Evolutionary conservation across 1,140 invertebrate genomes (phyloP).

Genomic region (Delia radicum): DNA sequence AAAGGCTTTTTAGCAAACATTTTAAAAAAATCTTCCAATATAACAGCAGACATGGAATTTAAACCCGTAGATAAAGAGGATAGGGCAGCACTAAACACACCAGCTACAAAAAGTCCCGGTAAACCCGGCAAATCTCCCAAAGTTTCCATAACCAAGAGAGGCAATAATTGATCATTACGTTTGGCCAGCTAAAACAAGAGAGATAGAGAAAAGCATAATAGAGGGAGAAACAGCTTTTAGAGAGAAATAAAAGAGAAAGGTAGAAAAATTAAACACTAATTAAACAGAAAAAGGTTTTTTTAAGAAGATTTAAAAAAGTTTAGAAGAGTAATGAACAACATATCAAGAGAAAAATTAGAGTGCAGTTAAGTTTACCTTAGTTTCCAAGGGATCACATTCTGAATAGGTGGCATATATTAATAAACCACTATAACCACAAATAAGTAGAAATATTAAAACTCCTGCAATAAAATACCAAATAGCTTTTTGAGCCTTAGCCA

Average conservation of each 20-base stretch:
- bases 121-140: constrained; percentile 72
- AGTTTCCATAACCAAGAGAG: constrained; percentile 79
- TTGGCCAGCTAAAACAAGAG: constrained; percentile 59
- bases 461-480: constrained; percentile 74
- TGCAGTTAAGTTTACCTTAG: constrained; percentile 56
- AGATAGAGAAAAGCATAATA: background rate
- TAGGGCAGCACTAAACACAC: constrained; percentile 82
- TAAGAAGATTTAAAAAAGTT: background rate
- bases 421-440: constrained; percentile 76
- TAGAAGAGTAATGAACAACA: background rate
- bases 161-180: constrained; percentile 74
- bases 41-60: constrained; percentile 88
- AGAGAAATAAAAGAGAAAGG: no score
- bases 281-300: no score
- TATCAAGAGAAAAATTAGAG: background rate
- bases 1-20: constrained; percentile 64
- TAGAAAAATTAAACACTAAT: no score
- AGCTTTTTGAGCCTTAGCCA: constrained; percentile 70
- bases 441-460: constrained; percentile 61
- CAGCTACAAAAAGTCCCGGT: constrained; percentile 81
- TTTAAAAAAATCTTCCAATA: constrained; percentile 79
- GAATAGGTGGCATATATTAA: constrained; percentile 83
- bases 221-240: background rate
- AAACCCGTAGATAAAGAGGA: constrained; percentile 87
- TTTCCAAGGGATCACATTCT: constrained; percentile 81